Evolutionary conservation across 2,888 invertebrate genomes (phyloP).

Genomic region (Halictus ligatus): DNA sequence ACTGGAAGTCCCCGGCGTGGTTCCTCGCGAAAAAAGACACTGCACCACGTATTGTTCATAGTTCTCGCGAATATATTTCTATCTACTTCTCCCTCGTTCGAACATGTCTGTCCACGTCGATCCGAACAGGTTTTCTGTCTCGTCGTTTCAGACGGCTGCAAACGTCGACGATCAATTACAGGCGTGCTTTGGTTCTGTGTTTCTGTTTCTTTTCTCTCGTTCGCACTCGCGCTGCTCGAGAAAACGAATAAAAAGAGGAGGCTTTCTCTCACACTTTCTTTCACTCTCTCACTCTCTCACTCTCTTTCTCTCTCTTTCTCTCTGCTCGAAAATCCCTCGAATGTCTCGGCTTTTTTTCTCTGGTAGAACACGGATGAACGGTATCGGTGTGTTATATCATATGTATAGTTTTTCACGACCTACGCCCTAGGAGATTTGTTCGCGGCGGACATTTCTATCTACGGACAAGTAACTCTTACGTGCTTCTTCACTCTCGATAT

Average conservation of each 20-base stretch:
- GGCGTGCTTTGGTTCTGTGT: constrained; percentile 37
- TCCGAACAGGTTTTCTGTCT: constrained; percentile 28
- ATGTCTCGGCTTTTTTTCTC: constrained; percentile 33
- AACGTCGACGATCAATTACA: constrained; percentile 50
- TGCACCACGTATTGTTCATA: constrained; percentile 27
- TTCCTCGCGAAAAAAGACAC: constrained; percentile 45
- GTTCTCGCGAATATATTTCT: constrained; percentile 26
- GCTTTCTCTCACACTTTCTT: background rate
- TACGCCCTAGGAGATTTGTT: constrained; percentile 54
- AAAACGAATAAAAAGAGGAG: constrained; percentile 46
- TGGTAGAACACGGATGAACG: constrained; percentile 59
- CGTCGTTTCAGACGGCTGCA: constrained; percentile 43
- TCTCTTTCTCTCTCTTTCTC: constrained; percentile 34
- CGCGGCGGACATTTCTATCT: constrained; percentile 61
- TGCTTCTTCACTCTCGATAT: constrained; percentile 62
- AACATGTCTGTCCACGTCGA: constrained; percentile 23
- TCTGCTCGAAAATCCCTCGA: constrained; percentile 50
- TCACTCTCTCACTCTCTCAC: background rate
- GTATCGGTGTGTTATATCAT: constrained; percentile 44
- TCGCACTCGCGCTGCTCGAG: constrained; percentile 35
- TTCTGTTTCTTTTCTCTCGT: constrained; percentile 49
- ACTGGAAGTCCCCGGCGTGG: constrained; percentile 43
- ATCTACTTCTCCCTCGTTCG: background rate
- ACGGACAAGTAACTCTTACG: constrained; percentile 59
- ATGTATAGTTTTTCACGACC: constrained; percentile 46